Evolutionary conservation across 2,797 vertebrate species (phyloP), one percentile per base, ranked within the genome.

Genomic region (Gymnocypris eckloni): DNA sequence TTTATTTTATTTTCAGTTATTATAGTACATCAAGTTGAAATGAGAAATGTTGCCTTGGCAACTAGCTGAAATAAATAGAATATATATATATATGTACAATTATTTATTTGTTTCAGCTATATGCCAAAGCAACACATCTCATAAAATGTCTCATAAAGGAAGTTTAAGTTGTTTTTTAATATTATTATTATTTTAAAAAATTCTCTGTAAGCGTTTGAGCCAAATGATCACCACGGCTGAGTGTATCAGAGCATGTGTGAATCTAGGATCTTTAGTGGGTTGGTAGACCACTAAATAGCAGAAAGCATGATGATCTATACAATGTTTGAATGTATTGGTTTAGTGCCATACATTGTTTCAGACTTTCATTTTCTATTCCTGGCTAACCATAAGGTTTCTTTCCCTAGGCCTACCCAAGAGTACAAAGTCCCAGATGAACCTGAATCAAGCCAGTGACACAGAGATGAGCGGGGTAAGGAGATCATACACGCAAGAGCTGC

Each of bases 401-500:
- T 15, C 18, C 2, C 82, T 72, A 90, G 81, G 87, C 77, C 33
- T 89, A 88, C 89, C 86, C 67, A 79, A 73, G 37, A 43, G 79
- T 75, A 76, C 83, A 71, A 90, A 87, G 84, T 80, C 69, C 33
- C 69, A 72, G 39, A 69, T n/a, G 20, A 89, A 52, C 81, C 90
- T 86, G 56, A 84, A 79, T 22, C 75, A 75, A 73, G 81, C 72
- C 50, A 72, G 84, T 72, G 86, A 67, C 78, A 83, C 39, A 43
- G 86, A 76, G 33, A 56, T 43, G 67, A 85, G 67, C 52, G 45
- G 80, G 1, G 86, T 84, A 45, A 89, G 79, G 75, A 89, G 84
- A 56, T 95, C 95, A 0, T 95, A 96, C 88, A 86, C 91, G 0
- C 93, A 95, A 83, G 94, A 95, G 64, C 92, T 96, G 54, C 85